Evolutionary conservation across 2,113 vertebrate genomes (phyloP), one percentile per base, ranked within the genome.

Genomic region (Chelonoidis abingdonii): DNA sequence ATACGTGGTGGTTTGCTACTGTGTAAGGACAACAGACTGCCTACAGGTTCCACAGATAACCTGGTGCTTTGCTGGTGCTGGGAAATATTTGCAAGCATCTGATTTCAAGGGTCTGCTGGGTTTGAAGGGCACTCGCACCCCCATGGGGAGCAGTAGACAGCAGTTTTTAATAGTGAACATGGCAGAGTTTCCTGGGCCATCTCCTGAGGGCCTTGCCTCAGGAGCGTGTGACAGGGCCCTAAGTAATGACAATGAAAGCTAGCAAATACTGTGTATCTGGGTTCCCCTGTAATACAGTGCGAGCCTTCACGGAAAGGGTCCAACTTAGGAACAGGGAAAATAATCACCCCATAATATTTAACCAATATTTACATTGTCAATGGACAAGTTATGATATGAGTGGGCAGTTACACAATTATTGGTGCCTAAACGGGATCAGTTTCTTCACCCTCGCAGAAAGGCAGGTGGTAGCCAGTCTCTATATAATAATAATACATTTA

Each of bases 181-280:
- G 54, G 35, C 56, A 54, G 53, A 85, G 49, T 62, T 72, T 38
- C n/a, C 69, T 41, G 69, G 19, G n/a, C 69, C n/a, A 10, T 22
- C 17, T 72, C 9, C 35, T 41, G 16, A 29, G 16, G 31, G 35
- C 72, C 10, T 1, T 10, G 22, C 22, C 38, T 44, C 38, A 44
- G 38, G 75, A 47, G 41, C 12, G 13, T 41, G 27, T 4, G 24
- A 27, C 72, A 44, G 38, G 72, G 72, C 38, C 41, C 88, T 93
- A 94, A 65, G 81, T 90, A 88, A 94, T 96, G 94, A 94, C 82
- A 84, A 59, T 91, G 5, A 11, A 92, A 92, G 94, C 94, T 95
- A 95, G 95, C 88, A 94, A 89, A 86, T 94, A 88, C 88, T 86
- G 44, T 1, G 41, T 56, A 87, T 69, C 92, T 83, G 69, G 79